These are phyloP conservation scores for Polydrusus tereticollis DNA, from an alignment of 2,888 invertebrate species.

Conservation along the genomic window DNA sequence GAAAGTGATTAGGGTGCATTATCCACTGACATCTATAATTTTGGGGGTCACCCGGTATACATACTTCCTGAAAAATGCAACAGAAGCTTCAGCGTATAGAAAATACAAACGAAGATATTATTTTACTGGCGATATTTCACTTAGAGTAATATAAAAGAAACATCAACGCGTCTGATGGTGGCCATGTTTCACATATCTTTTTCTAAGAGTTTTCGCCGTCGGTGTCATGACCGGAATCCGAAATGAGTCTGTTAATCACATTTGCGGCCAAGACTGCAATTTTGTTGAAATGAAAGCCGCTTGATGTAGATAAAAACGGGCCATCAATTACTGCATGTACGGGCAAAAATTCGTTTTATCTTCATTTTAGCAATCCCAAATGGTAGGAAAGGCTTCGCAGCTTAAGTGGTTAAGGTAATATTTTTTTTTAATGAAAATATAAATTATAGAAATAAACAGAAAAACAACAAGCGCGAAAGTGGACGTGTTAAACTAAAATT, in stretches of 20 bases:
- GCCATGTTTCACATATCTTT: neutral
- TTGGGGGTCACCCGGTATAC: too few relatives aligned
- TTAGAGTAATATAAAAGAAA: neutral
- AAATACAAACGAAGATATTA: too few relatives aligned
- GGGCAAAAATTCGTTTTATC: slow-evolving; percentile 33
- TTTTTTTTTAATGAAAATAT: slow-evolving; percentile 8
- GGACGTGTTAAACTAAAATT: too few relatives aligned
- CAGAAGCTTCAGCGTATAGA: too few relatives aligned
- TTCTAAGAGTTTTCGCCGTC: slow-evolving; percentile 28
- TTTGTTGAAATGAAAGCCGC: slow-evolving; percentile 63
- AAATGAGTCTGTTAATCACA: slow-evolving; percentile 65
- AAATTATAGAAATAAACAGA: neutral
- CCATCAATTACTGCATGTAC: slow-evolving; percentile 58
- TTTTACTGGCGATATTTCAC: neutral
- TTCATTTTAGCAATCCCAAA: slow-evolving; percentile 27
- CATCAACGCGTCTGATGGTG: neutral
- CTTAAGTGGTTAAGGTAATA: neutral
- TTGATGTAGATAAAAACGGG: slow-evolving; percentile 63
- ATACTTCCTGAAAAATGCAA: too few relatives aligned
- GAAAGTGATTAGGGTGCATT: too few relatives aligned
- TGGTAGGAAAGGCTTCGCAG: neutral
- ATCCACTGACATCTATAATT: too few relatives aligned
- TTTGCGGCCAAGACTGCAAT: slow-evolving; percentile 61
- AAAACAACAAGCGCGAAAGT: neutral
- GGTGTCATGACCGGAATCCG: slow-evolving; percentile 62